Evolutionary conservation across 2,113 vertebrate species (phyloP).

Genomic region (Choloepus hoffmanni): DNA sequence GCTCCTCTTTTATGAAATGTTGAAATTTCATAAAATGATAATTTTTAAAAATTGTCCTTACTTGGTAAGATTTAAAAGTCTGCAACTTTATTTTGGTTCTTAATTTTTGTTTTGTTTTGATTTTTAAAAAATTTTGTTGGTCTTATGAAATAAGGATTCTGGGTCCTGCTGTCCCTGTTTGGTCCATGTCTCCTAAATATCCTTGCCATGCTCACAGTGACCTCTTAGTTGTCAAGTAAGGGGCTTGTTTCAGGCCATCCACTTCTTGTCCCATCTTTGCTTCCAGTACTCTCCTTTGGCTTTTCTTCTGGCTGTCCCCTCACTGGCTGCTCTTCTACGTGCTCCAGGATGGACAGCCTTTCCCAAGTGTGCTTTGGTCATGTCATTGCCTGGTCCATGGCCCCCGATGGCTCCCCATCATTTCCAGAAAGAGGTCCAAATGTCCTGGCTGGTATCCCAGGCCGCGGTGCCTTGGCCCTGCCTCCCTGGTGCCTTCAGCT

Average conservation of each 20-base stretch:
- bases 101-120: neutral
- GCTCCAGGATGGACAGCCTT: neutral
- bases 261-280: neutral
- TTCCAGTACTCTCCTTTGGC: neutral
- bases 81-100: neutral
- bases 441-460: neutral
- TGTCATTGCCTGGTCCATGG: neutral
- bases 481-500: neutral
- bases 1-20: neutral
- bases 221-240: neutral
- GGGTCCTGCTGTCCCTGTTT: too few species aligned
- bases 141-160: neutral
- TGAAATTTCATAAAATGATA: neutral
- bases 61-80: neutral
- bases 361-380: neutral
- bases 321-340: accelerated
- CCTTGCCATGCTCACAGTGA: neutral
- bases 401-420: neutral
- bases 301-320: neutral
- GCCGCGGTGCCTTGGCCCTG: neutral
- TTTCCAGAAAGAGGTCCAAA: neutral
- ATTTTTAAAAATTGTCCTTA: neutral
- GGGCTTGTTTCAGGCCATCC: neutral
- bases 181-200: neutral
- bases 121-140: neutral